These are phyloP conservation scores for Parauchenoglanis ngamensis DNA, from an alignment of 2,797 vertebrate genomes.

Conservation along the genomic window DNA sequence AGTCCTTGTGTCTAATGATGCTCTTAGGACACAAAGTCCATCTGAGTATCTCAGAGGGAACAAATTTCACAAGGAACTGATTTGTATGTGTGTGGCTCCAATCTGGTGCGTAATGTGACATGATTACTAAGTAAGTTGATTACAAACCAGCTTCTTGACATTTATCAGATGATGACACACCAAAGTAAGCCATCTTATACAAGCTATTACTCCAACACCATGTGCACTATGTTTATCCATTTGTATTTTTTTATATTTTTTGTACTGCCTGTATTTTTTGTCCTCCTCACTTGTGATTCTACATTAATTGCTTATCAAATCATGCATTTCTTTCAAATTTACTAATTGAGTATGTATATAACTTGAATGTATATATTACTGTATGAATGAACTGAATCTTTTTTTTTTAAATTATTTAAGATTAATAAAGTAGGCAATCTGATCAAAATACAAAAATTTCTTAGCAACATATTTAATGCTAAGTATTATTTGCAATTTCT, in stretches of 20 bases:
- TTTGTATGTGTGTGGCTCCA: constrained; percentile 16
- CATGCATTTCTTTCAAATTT: not conserved
- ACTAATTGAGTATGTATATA: not conserved
- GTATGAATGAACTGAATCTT: not conserved
- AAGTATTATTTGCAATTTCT: not conserved
- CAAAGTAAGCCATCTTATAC: not conserved
- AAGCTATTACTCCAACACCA: not conserved
- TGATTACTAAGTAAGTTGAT: constrained; percentile 4
- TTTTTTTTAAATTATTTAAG: not conserved
- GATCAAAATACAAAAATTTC: not conserved
- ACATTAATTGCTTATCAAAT: not conserved
- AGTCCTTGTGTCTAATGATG: not conserved
- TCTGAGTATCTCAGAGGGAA: not conserved
- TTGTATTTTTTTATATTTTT: no score
- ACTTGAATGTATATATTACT: not conserved
- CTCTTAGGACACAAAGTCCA: not conserved
- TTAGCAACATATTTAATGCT: not conserved
- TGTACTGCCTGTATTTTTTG: not conserved
- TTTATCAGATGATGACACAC: constrained; percentile 14
- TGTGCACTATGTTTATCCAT: not conserved
- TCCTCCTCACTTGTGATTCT: not conserved
- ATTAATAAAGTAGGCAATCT: not conserved
- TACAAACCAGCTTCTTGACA: constrained; percentile 13
- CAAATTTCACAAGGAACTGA: not conserved
- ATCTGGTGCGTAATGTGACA: not conserved